These are phyloP conservation scores for Rhagophthalmus giganteus DNA, from an alignment of 2,888 invertebrate species.

Conservation along the genomic window DNA sequence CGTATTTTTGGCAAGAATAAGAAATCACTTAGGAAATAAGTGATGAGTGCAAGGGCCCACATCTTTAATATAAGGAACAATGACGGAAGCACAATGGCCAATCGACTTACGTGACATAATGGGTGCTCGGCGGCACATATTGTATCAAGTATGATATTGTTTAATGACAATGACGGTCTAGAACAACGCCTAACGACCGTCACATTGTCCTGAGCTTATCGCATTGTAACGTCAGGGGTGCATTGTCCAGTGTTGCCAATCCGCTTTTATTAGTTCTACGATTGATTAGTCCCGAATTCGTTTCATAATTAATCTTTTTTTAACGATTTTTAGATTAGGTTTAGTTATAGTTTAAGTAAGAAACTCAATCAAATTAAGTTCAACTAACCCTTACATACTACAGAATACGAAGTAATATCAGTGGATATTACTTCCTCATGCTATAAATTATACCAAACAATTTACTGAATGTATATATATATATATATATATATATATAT, in stretches of 20 bases:
- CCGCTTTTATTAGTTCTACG: conserved; percentile 46
- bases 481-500: neutral
- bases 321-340: neutral
- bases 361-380: no score
- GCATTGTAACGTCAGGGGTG: conserved; percentile 43
- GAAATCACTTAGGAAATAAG: conserved; percentile 26
- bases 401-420: no score
- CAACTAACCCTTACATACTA: no score
- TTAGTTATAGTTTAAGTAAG: neutral
- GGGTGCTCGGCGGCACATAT: conserved; percentile 52
- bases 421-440: no score
- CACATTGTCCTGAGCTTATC: conserved; percentile 44
- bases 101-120: conserved; percentile 56
- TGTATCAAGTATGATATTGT: conserved; percentile 56
- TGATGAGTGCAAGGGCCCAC: conserved; percentile 33
- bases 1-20: conserved; percentile 12
- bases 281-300: conserved; percentile 47
- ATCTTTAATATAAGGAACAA: conserved; percentile 54
- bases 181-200: conserved; percentile 50
- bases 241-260: conserved; percentile 41
- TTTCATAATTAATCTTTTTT: conserved; percentile 49
- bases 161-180: conserved; percentile 54
- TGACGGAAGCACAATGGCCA: conserved; percentile 52
- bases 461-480: no score
- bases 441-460: no score